phyloP scores from a whole-genome alignment of 2,113 vertebrate genomes.

The Phalacrocorax carbo region DNA sequence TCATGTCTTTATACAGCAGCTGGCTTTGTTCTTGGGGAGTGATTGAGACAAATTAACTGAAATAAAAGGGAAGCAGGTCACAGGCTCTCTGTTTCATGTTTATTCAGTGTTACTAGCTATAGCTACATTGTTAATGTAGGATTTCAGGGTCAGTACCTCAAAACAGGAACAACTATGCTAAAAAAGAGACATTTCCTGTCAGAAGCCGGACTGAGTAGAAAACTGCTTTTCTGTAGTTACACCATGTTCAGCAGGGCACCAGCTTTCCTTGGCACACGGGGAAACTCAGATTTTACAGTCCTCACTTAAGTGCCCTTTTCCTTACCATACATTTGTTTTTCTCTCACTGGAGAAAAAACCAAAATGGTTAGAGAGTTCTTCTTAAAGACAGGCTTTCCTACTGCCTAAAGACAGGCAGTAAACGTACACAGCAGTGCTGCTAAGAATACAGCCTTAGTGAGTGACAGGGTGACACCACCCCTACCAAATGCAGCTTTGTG shows the following conservation, averaged over 20 bases:
- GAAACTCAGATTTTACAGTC: not conserved
- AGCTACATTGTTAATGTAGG: not conserved
- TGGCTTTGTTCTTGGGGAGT: not conserved
- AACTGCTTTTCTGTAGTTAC: not conserved
- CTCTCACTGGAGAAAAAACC: not conserved
- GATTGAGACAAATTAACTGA: not conserved
- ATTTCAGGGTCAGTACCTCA: not conserved
- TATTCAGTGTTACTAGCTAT: not conserved
- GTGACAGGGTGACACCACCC: accelerated
- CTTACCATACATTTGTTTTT: not conserved
- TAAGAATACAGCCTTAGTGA: not conserved
- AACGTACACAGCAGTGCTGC: not conserved
- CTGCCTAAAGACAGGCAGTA: not conserved
- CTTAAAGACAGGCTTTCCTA: not conserved
- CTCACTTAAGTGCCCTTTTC: not conserved
- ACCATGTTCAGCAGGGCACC: not conserved
- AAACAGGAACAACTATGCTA: not conserved
- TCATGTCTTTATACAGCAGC: not conserved
- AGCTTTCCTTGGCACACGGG: not conserved
- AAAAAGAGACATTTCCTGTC: not conserved
- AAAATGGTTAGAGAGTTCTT: accelerated
- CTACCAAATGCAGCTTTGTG: not conserved
- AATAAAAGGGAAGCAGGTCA: slow-evolving; percentile 29
- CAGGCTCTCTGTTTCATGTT: not conserved
- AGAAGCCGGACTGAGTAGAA: not conserved